Conservation (phyloP, 2,797 vertebrate genomes). For the Eurystomus glaucurus region DNA sequence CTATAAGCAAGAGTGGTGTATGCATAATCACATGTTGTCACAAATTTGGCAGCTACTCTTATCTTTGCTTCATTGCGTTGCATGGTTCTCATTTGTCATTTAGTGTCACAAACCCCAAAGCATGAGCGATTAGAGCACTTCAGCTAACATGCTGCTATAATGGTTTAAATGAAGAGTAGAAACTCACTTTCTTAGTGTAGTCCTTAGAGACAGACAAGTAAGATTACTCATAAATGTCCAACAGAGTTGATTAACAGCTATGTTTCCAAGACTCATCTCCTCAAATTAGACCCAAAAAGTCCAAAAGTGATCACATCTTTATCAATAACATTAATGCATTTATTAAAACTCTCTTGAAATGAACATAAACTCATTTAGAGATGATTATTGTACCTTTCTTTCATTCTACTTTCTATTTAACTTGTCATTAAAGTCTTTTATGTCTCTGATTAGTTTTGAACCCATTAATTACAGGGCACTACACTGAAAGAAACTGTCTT, state of each 20-base stretch:
- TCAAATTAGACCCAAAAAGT: background rate
- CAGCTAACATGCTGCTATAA: conserved; percentile 17
- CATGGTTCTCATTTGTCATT: conserved; percentile 53
- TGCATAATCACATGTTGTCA: conserved; percentile 52
- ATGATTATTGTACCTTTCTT: conserved; percentile 25
- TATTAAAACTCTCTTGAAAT: conserved; percentile 30
- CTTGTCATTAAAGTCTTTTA: conserved; percentile 21
- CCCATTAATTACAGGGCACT: conserved; percentile 27
- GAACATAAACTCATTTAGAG: conserved; percentile 1
- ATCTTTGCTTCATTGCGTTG: conserved; percentile 41
- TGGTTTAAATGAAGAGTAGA: conserved; percentile 36
- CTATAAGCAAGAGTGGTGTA: background rate
- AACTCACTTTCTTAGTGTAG: conserved; percentile 23
- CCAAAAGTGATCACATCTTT: conserved; percentile 17
- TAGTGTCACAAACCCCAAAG: conserved; percentile 18
- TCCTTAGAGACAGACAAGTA: conserved; percentile 22
- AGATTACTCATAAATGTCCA: conserved; percentile 22
- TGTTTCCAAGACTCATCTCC: background rate
- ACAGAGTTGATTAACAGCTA: conserved; percentile 39
- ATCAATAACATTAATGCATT: conserved; percentile 21
- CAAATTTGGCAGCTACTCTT: conserved; percentile 46
- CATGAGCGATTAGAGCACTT: background rate
- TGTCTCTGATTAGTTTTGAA: conserved; percentile 41
- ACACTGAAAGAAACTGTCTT: background rate
- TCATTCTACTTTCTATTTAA: conserved; percentile 21